Evolutionary conservation across 2,113 vertebrate genomes (phyloP).

Genomic region (Melanerpes formicivorus): DNA sequence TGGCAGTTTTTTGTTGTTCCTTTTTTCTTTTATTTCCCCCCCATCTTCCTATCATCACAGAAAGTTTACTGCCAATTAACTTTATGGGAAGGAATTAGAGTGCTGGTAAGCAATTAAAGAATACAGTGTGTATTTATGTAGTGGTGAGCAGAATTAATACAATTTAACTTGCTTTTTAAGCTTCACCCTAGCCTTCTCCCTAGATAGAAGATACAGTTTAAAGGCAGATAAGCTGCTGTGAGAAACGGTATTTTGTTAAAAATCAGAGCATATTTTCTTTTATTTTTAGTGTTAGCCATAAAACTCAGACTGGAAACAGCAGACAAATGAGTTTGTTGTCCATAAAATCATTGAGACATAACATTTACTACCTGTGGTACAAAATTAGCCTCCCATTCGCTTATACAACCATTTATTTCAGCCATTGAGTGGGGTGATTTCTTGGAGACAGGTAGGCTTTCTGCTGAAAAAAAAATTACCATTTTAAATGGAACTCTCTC

Average conservation of each 20-base stretch:
- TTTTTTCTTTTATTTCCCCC: background rate
- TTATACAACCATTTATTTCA: slow-evolving; percentile 54
- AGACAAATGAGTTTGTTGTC: slow-evolving; percentile 61
- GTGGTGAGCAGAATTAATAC: slow-evolving; percentile 4
- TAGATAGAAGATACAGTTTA: slow-evolving; percentile 24
- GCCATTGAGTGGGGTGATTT: slow-evolving; percentile 6
- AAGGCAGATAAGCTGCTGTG: slow-evolving; percentile 48
- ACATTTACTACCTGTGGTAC: slow-evolving; percentile 70
- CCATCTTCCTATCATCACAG: slow-evolving; percentile 49
- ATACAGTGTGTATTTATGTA: slow-evolving; percentile 39
- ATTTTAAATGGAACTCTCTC: slow-evolving; percentile 3
- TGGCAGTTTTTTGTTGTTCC: background rate
- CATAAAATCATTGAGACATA: slow-evolving; percentile 72
- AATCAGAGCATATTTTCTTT: slow-evolving; percentile 60
- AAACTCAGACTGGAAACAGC: slow-evolving; percentile 66
- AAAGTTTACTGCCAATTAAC: slow-evolving; percentile 65
- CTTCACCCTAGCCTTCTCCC: slow-evolving; percentile 24
- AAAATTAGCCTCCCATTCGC: slow-evolving; percentile 65
- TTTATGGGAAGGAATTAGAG: slow-evolving; percentile 59
- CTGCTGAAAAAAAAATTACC: background rate
- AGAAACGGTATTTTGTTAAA: slow-evolving; percentile 63
- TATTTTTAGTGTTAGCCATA: slow-evolving; percentile 66
- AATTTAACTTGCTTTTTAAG: slow-evolving; percentile 1
- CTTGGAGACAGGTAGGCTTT: slow-evolving; percentile 22
- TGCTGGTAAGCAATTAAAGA: slow-evolving; percentile 50